Evolutionary conservation across 2,113 vertebrate species (phyloP), one percentile per base, ranked within the genome.

Genomic region (Pelobates fuscus): DNA sequence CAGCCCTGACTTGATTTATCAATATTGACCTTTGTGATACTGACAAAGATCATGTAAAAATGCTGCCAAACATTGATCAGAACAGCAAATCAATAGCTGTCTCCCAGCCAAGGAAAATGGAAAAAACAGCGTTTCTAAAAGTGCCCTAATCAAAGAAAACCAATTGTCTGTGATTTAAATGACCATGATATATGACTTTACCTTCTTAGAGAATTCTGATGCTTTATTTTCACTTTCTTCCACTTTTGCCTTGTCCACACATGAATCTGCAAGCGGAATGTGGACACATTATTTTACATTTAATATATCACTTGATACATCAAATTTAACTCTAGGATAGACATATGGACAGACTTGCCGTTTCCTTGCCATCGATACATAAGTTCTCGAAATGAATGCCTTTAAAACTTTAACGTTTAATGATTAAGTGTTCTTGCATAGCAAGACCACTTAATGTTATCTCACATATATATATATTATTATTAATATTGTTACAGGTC

Each of bases 171-270:
- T 52, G 77, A 79, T 78, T 72, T 30, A 69, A 43, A 66, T 70
- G 41, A 70, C 32, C 17, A 23, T 15, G 70, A 82, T 80, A 84
- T 78, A 86, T 79, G 44, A 84, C 24, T 81, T 93, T 87, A 98
- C 97, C 94, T 98, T 99, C 88, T 94, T 98, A 71, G 95, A 98
- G 89, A 91, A 98, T 80, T 99, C 97, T 3, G 85, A 79, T 65
- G 96, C 96, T 85, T 93, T 98, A 85, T 94, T 91, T 79, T 98
- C 96, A 81, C 95, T 98, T 86, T 97, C 96, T 70, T 99, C 95
- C 74, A 98, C 94, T 86, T 96, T 97, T 78, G 93, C 90, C 88
- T 99, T 99, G 84, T 98, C 94, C 82, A 98, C 96, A 83, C 94
- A 95, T 0, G 93, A 87, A 90, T 98, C 97, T 99, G 82, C 70